phyloP scores from a whole-genome alignment of 1,140 invertebrate genomes.

The Drosophila subobscura region DNA sequence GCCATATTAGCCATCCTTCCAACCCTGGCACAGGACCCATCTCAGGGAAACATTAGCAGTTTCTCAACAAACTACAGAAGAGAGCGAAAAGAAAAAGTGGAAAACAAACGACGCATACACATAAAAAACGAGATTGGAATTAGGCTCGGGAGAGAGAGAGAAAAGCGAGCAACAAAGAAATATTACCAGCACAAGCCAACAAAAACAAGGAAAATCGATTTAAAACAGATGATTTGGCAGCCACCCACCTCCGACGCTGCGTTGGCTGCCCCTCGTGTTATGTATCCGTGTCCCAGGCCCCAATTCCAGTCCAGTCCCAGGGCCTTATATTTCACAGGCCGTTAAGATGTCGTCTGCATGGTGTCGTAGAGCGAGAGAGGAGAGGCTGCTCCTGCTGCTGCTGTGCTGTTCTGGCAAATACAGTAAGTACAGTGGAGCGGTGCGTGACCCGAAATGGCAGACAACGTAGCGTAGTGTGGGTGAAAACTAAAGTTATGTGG shows the following conservation, averaged over 20 bases:
- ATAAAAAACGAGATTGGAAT: slow-evolving; percentile 8
- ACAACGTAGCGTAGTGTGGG: too few species aligned
- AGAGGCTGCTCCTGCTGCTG: slow-evolving; percentile 3
- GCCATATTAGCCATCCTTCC: background rate
- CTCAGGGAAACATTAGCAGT: slow-evolving; percentile 6
- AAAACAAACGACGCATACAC: slow-evolving; percentile 7
- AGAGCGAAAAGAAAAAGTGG: background rate
- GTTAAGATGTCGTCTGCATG: slow-evolving; percentile 29
- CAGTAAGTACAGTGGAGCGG: slow-evolving; percentile 17
- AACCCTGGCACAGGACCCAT: too few species aligned
- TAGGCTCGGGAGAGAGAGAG: background rate
- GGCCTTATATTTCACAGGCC: slow-evolving; percentile 54
- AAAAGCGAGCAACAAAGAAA: slow-evolving; percentile 31
- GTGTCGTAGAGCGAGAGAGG: slow-evolving; percentile 8
- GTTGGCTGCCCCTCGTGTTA: slow-evolving; percentile 8
- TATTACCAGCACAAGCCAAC: slow-evolving; percentile 32
- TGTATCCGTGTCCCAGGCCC: slow-evolving; percentile 17
- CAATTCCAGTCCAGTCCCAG: slow-evolving; percentile 23
- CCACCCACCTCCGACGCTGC: slow-evolving; percentile 31
- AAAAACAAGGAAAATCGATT: slow-evolving; percentile 72
- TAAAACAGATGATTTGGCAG: slow-evolving; percentile 80
- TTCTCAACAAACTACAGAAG: background rate
- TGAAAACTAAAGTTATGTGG: too few species aligned
- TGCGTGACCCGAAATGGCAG: too few species aligned
- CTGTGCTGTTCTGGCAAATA: slow-evolving; percentile 22